Conservation (phyloP, 2,113 vertebrate species). For the Cyanistes caeruleus region DNA sequence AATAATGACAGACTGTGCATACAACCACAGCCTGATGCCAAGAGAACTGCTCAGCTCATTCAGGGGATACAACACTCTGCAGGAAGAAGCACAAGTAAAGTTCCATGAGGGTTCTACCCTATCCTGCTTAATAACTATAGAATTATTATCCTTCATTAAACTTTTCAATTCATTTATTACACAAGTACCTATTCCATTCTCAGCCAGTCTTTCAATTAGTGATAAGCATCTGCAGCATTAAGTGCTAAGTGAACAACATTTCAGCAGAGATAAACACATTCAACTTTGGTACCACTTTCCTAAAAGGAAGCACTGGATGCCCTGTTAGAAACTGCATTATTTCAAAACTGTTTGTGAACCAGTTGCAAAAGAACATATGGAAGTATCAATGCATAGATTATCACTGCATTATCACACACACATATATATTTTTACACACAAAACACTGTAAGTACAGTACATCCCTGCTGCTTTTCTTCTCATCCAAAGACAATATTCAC, state of each 20-base stretch:
- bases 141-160: background rate
- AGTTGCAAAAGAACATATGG: background rate
- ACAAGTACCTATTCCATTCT: background rate
- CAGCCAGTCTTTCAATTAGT: background rate
- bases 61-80: background rate
- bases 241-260: background rate
- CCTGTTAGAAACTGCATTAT: background rate
- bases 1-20: fast-evolving
- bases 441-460: background rate
- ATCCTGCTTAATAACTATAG: background rate
- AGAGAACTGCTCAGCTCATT: background rate
- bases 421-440: background rate
- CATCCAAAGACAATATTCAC: background rate
- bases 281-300: background rate
- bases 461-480: background rate
- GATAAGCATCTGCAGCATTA: background rate
- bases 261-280: fast-evolving
- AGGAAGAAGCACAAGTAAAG: background rate
- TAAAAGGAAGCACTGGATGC: background rate
- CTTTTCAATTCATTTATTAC: background rate
- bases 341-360: background rate
- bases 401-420: background rate
- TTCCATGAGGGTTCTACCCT: background rate
- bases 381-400: background rate
- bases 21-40: background rate